These are phyloP conservation scores for Sicus ferrugineus DNA, from an alignment of 2,888 invertebrate genomes.

Conservation along the genomic window DNA sequence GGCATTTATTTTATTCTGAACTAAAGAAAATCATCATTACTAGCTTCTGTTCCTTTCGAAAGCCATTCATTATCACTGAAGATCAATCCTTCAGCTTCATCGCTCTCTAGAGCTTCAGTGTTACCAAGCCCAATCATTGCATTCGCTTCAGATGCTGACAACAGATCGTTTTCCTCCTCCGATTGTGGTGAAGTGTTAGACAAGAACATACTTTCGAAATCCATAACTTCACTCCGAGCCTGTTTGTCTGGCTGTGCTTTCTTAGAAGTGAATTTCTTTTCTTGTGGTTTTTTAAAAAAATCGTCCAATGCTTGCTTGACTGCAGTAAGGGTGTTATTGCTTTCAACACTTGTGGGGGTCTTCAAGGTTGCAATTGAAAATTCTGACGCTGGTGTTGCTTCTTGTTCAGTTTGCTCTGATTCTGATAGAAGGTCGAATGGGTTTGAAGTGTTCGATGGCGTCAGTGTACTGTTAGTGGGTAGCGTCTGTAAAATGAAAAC, in stretches of 20 bases:
- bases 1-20: background rate
- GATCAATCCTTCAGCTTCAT: background rate
- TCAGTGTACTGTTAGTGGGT: background rate
- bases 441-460: background rate
- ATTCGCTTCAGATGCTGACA: background rate
- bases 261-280: background rate
- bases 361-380: background rate
- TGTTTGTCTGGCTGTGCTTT: background rate
- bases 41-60: background rate
- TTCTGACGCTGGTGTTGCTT: background rate
- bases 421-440: background rate
- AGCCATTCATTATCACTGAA: constrained; percentile 18
- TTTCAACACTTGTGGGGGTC: background rate
- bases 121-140: background rate
- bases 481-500: background rate
- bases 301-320: background rate
- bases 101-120: background rate
- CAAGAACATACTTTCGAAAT: constrained; percentile 13
- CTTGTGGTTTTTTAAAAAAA: background rate
- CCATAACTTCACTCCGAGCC: background rate
- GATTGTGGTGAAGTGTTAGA: constrained; percentile 9
- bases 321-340: background rate
- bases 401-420: background rate
- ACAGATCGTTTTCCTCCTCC: background rate
- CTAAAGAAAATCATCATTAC: constrained; percentile 3